Percentiles rank a stretch among this genome's conserved stretches.
Conservation (phyloP, 2,113 vertebrate genomes). For the Tupaia chinensis region DNA sequence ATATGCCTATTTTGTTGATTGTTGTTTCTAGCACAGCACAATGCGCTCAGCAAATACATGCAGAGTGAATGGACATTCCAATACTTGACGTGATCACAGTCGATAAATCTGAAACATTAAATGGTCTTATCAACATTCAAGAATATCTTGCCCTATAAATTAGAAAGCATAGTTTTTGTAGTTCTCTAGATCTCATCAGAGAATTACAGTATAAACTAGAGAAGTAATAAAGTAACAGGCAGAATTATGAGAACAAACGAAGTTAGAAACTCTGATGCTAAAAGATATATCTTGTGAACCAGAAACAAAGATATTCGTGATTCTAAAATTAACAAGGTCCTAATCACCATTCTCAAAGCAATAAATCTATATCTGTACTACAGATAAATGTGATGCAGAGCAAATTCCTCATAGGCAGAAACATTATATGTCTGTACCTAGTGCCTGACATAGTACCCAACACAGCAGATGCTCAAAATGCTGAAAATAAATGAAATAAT, state of each 20-base stretch:
- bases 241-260: neutral
- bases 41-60: neutral
- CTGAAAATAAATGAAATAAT: constrained; percentile 33
- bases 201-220: constrained; percentile 13
- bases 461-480: neutral
- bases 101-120: constrained; percentile 25
- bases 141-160: constrained; percentile 19
- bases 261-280: neutral
- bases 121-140: neutral
- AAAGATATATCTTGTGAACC: neutral
- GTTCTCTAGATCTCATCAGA: neutral
- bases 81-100: neutral
- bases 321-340: neutral
- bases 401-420: neutral
- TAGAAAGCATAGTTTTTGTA: neutral
- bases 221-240: neutral
- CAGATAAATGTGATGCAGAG: neutral
- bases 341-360: neutral
- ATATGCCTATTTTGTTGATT: neutral
- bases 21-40: neutral
- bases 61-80: neutral
- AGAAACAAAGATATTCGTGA: neutral
- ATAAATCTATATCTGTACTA: neutral
- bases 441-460: neutral
- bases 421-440: neutral